Base-by-base conservation (phyloP, 1,140 invertebrate genomes). In the Euura lappo region DNA sequence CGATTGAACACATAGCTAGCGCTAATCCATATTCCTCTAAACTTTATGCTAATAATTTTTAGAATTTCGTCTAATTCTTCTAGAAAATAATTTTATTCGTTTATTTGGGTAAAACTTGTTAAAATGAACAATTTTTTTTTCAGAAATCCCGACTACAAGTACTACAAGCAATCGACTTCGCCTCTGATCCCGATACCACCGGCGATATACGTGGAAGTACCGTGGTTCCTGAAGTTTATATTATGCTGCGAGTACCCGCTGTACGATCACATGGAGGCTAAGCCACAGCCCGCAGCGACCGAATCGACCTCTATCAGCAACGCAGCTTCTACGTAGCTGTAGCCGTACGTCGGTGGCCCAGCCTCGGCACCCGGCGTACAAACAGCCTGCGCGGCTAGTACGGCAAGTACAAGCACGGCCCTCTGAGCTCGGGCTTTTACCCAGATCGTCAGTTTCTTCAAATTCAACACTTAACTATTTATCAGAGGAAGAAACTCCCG, bases 221-320 rank as follows among this genome's bases (percentile, higher is more conserved):
- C 96, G 6, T 89, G 89, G 77, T 93, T 93, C 69, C 82, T 97
- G 6, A 97, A 97, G 83, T 95, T 93, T 78, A 87, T 95, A 3
- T 83, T 95, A 11, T 97, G 95, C 83, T 97, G 95, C 81, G 96
- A 97, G 82, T 96, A 93, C 83, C 95, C 96, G 1, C 89, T 96
- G 43, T 97, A 97, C 81, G 91, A 96, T 79, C 94, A 92, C 10
- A 87, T 94, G 71, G 89, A 91, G 44, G 92, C 91, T 2, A 93
- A 93, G 69, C 90, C 90, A 10, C 86, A 90, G 1, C 88, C 91
- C 3, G 90, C 92, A 70, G 91, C 93, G 51, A 93, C 93, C 45
- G 93, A 94, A 80, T 94, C 93, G 66, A 93, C 91, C 7, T 92
- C 91, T 74, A 90, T 93, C 71, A 93, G 93, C 5, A 90, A 94